Base-by-base conservation (phyloP, 35 echinoderm and acorn worm genomes). In the Ptychodera flava region DNA sequence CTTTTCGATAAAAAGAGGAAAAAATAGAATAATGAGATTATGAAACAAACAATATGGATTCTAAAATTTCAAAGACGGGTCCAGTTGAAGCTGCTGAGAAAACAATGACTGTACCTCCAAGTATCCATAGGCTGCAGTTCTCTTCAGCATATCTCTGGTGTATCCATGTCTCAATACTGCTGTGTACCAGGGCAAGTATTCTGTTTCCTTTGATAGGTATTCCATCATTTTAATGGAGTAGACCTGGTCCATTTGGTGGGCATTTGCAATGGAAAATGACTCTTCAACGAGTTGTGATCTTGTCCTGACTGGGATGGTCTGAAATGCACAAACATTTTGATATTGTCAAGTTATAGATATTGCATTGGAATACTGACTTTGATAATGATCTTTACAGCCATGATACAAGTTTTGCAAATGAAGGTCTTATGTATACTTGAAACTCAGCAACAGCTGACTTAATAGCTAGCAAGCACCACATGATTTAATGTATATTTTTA, bases 251-350 rank as follows among this genome's bases (percentile, higher is more conserved):
- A 97, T 34, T 0, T 86, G 76, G 16, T 92, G 90, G 28, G 85
- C 80, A n/a, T 90, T 32, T 76, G 96, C 96, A 0, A 99, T 75
- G 35, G 83, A 92, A 53, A 99, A 99, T 1, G 92, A 92, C 38
- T 99, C 96, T 34, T 99, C 91, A 12, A 99, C 90, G 12, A 99
- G 88, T 0, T 85, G 64, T 27, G 96, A 92, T 36, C 93, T 87
- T 34, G 94, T 99, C 36, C 94, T 88, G 12, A 79, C 79, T 33
- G 96, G 96, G 0, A 99, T 77, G n/a, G 85, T 45, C 96, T 99
- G 35, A 6, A 64, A 64, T 22, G 22, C 6, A 64, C 6, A 64
- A n/a, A n/a, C n/a, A n/a, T n/a, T n/a, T n/a, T n/a, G n/a, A n/a
- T n/a, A n/a, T n/a, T n/a, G n/a, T n/a, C n/a, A n/a, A n/a, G n/a